These are phyloP conservation scores for Drosophila imparisetae DNA, from an alignment of 2,888 invertebrate genomes.

Conservation along the genomic window DNA sequence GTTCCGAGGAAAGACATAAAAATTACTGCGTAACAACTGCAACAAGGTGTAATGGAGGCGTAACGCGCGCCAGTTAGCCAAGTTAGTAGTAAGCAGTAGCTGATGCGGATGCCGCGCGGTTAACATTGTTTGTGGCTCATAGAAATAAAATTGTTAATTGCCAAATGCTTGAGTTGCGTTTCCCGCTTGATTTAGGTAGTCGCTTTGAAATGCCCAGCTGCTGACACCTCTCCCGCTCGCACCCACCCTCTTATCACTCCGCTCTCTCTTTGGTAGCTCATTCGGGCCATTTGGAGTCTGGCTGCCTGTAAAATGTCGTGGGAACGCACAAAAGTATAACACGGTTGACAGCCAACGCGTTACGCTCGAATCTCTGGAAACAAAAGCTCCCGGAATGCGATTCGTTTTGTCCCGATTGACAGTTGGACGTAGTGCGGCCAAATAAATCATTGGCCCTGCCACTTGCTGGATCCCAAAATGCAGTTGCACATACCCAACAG, in stretches of 20 bases:
- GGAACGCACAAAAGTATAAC: conserved; percentile 58
- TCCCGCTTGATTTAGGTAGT: conserved; percentile 64
- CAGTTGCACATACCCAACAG: conserved; percentile 42
- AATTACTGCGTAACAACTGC: conserved; percentile 82
- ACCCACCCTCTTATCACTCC: not conserved
- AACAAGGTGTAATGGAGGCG: conserved; percentile 82
- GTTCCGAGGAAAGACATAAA: conserved; percentile 82
- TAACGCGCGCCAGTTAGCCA: conserved; percentile 60
- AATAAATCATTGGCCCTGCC: conserved; percentile 42
- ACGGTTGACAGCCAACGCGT: conserved; percentile 53
- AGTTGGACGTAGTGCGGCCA: conserved; percentile 8
- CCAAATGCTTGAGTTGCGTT: conserved; percentile 72
- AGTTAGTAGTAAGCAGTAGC: conserved; percentile 6
- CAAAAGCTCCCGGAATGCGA: conserved; percentile 51
- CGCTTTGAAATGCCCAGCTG: conserved; percentile 26
- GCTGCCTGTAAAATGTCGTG: conserved; percentile 64
- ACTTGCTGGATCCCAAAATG: conserved; percentile 38
- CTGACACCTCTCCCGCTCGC: conserved; percentile 4
- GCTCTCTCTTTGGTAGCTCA: not conserved
- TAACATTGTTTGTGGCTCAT: conserved; percentile 75
- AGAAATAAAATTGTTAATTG: conserved; percentile 82
- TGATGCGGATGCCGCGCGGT: conserved; percentile 35
- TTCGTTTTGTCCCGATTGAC: conserved; percentile 31
- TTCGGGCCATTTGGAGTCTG: conserved; percentile 12
- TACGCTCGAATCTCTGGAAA: conserved; percentile 50